phyloP scores from a whole-genome alignment of 23 tunicate genomes.

The Ascidia mentula region DNA sequence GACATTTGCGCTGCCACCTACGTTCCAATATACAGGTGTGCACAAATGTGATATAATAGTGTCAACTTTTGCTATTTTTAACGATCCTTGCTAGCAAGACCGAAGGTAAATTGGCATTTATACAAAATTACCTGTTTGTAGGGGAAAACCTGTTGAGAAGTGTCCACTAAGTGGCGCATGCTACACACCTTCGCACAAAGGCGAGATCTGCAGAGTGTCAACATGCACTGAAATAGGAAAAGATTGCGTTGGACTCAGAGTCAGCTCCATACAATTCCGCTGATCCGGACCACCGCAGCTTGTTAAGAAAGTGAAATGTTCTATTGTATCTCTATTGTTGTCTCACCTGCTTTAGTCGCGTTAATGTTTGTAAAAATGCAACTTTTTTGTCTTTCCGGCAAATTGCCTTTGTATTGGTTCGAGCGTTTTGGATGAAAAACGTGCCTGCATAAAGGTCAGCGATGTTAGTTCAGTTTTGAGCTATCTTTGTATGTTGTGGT shows the following conservation, averaged over 20 bases:
- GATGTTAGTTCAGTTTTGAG: too few species aligned
- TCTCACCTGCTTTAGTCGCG: too few species aligned
- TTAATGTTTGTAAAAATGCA: too few species aligned
- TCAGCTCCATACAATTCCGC: conserved; percentile 89
- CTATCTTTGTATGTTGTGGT: too few species aligned
- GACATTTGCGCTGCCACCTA: conserved; percentile 95
- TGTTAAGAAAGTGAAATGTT: too few species aligned
- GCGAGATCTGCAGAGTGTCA: conserved; percentile 67
- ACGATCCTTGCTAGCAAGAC: neutral
- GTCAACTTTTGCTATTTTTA: too few species aligned
- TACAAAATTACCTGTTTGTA: conserved; percentile 18
- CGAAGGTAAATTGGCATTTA: neutral
- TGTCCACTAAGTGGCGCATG: conserved; percentile 95
- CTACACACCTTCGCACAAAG: conserved; percentile 67
- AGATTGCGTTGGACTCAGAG: conserved; percentile 81
- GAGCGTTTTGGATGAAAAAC: too few species aligned
- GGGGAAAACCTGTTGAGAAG: conserved; percentile 94
- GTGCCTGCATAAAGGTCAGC: too few species aligned
- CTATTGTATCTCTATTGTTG: too few species aligned
- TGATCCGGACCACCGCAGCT: conserved; percentile 12
- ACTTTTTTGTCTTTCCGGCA: too few species aligned
- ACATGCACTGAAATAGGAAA: conserved; percentile 87
- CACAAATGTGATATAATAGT: neutral
- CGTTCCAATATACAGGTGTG: conserved; percentile 86
- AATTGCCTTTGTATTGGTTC: too few species aligned